Evolutionary conservation across 1,140 invertebrate genomes (phyloP).

Genomic region (Bombus sylvicola): DNA sequence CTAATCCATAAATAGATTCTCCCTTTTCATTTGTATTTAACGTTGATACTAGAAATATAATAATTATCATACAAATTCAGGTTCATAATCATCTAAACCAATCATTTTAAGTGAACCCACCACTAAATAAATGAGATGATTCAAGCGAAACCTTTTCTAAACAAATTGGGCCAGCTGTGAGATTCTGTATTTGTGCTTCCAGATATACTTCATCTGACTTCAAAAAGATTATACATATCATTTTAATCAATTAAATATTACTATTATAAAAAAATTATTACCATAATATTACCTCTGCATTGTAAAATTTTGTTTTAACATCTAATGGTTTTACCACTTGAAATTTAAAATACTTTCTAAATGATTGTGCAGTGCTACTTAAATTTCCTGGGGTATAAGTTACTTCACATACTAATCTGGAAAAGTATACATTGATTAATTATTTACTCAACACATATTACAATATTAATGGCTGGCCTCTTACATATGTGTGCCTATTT

Average conservation of each 20-base stretch:
- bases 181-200: slow-evolving; percentile 98
- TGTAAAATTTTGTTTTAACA: slow-evolving; percentile 99
- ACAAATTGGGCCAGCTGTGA: slow-evolving; percentile 93
- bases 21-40: slow-evolving; percentile 86
- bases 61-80: neutral
- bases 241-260: slow-evolving; percentile 16
- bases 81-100: neutral
- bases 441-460: neutral
- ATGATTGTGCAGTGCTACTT: slow-evolving; percentile 88
- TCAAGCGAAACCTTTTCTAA: slow-evolving; percentile 96
- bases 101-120: slow-evolving; percentile 73
- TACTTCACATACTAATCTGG: slow-evolving; percentile 97
- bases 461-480: slow-evolving; percentile 63
- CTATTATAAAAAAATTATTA: neutral
- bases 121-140: slow-evolving; percentile 93
- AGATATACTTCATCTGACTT: slow-evolving; percentile 97
- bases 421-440: slow-evolving; percentile 70
- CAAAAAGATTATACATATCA: slow-evolving; percentile 25
- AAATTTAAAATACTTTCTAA: slow-evolving; percentile 99
- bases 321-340: slow-evolving; percentile 98
- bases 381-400: slow-evolving; percentile 88
- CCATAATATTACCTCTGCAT: slow-evolving; percentile 89
- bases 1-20: slow-evolving; percentile 91
- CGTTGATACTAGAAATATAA: slow-evolving; percentile 83
- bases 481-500: slow-evolving; percentile 98